Base-by-base conservation (phyloP, 1,140 invertebrate species). In the Hypsibius dujardini region DNA sequence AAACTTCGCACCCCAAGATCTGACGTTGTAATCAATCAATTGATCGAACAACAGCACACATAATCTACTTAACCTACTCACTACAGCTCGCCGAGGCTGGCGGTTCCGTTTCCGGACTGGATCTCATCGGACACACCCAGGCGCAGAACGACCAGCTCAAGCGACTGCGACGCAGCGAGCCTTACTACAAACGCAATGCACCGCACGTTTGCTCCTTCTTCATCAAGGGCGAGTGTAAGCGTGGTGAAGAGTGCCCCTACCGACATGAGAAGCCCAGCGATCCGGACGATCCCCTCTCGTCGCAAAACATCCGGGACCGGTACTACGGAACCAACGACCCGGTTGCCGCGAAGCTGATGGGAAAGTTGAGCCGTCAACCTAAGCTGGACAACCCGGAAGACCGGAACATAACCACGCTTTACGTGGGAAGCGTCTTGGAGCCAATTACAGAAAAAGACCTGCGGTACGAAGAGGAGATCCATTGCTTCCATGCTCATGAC, bases 171-270 rank as follows among this genome's bases (percentile, higher is more conserved):
- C 83, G 96, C 56, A 98, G 93, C 15, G 90, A 92, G 56, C 96
- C 96, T 0, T 99, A 98, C 79, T 99, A 99, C 77, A 98, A 98
- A 77, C 82, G 96, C 70, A 99, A 99, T 78, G 83, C 93, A 75
- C 95, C 96, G 0, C 96, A 99, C 79, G 96, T 99, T 62, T 99
- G 96, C 80, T 98, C 94, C 0, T 99, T 99, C 80, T 99, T 95
- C 92, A 95, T 99, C 0, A 99, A 99, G 82, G 96, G 95, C 1
- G 95, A 98, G 80, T 99, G 96, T 79, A 89, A 95, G 77, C 83
- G 96, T 80, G 96, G 96, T 15, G 95, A 99, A 82, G 96, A 99
- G 78, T 99, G 96, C 82, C 96, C 96, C 0, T 75, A 40, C 73
- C 84, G 96, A 42, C 96, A 99, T 77, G 96, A 99, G 78, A 97